Evolutionary conservation across 1,140 invertebrate genomes (phyloP).

Genomic region (Physella acuta): DNA sequence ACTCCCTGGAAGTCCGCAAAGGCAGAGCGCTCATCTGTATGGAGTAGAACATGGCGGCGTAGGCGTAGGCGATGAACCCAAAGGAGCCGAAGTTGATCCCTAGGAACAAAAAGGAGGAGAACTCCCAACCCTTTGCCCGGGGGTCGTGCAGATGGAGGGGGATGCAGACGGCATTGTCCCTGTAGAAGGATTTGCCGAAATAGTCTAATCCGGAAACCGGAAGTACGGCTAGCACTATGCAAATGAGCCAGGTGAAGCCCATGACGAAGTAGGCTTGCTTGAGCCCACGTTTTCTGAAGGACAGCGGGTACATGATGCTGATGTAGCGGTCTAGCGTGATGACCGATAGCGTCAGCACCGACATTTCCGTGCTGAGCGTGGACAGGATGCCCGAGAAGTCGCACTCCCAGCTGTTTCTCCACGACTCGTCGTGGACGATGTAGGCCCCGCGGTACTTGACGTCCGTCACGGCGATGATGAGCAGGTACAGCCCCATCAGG

Average conservation of each 20-base stretch:
- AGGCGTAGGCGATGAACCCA: constrained; percentile 59
- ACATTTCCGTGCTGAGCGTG: constrained; percentile 63
- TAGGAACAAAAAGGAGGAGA: constrained; percentile 57
- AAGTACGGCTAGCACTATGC: constrained; percentile 68
- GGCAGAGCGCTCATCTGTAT: constrained; percentile 69
- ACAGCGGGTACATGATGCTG: constrained; percentile 70
- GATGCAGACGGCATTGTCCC: constrained; percentile 57
- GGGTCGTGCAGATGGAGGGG: constrained; percentile 57
- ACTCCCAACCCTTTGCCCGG: constrained; percentile 59
- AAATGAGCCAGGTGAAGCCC: constrained; percentile 68
- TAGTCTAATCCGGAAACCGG: constrained; percentile 69
- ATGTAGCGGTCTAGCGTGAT: constrained; percentile 75
- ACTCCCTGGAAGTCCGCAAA: constrained; percentile 65
- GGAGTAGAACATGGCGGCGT: constrained; percentile 64
- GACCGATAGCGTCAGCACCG: constrained; percentile 74
- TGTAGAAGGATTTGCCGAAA: constrained; percentile 60
- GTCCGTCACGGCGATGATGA: constrained; percentile 73
- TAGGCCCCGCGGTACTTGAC: constrained; percentile 68
- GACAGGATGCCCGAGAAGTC: constrained; percentile 44
- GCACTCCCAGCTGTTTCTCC: constrained; percentile 70
- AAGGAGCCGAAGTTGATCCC: constrained; percentile 59
- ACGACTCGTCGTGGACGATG: constrained; percentile 66
- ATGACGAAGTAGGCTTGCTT: constrained; percentile 64
- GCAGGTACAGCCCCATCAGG: constrained; percentile 77
- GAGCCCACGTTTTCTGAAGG: constrained; percentile 29